Evolutionary conservation across 2,797 vertebrate species (phyloP).

Genomic region (Bufotes viridis): DNA sequence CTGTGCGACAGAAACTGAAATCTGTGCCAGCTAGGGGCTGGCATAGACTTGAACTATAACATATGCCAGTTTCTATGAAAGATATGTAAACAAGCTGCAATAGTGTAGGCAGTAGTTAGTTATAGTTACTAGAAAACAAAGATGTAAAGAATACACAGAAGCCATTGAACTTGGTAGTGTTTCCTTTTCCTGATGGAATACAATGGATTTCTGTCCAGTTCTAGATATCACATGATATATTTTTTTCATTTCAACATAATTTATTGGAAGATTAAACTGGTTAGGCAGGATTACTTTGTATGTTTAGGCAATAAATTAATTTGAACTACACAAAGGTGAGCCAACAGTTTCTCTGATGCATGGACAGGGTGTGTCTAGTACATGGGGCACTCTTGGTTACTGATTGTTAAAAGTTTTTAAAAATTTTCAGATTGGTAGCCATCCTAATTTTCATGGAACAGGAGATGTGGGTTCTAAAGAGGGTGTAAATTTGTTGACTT

Average conservation of each 20-base stretch:
- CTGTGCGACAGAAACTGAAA: no score
- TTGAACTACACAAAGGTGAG: not conserved
- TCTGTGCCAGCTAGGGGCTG: no score
- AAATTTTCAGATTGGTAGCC: not conserved
- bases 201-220: not conserved
- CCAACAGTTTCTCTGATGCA: not conserved
- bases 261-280: conserved; percentile 33
- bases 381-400: not conserved
- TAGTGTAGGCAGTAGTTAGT: not conserved
- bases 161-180: not conserved
- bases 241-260: conserved; percentile 9
- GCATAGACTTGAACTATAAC: no score
- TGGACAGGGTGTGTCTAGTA: not conserved
- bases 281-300: conserved; percentile 27
- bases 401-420: not conserved
- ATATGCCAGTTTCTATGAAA: no score
- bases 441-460: not conserved
- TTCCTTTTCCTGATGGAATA: not conserved
- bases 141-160: not conserved
- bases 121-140: not conserved
- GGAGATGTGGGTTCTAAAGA: not conserved
- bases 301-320: conserved; percentile 28
- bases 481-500: not conserved
- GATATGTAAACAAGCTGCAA: no score
- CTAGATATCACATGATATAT: not conserved